Base-by-base conservation (phyloP, 2,113 vertebrate genomes). In the Ovis canadensis region DNA sequence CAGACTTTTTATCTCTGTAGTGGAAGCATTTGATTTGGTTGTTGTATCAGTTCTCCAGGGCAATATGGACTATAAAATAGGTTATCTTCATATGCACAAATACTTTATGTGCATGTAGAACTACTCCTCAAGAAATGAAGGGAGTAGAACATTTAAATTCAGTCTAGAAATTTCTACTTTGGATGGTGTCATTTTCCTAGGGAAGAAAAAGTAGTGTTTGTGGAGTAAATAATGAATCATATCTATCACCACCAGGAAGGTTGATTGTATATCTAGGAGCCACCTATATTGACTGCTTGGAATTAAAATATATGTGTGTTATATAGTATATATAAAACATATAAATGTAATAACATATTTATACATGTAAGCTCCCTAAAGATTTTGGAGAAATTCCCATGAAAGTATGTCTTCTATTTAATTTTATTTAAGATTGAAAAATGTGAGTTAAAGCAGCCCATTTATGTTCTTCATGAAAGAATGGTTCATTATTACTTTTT, bases 31-130 rank as follows among this genome's bases (percentile, higher is more conserved):
- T 95, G 29, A 83, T 95, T 59, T 97, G 88, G 40, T 17, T 23
- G 10, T 43, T 14, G 55, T 45, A 50, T 14, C 57, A 11, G 15
- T 86, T 96, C 31, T 94, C 85, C 4, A 31, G 91, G 60, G n/a
- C 77, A 88, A 83, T 94, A 57, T 33, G 82, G 31, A 45, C 77
- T 95, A 40, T 94, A 16, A 85, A 97, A 96, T 7, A 83, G 74
- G 60, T 64, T 86, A 95, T 90, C 94, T 91, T 77, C 90, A 27
- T 83, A 83, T 64, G 25, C 90, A 87, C 91, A 90, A 95, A 96
- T 87, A 92, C 45, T 94, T 93, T 93, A 91, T 80, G 81, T 92
- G 89, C 54, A 92, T 40, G 94, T 91, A 87, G 89, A 88, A 96
- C 62, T 92, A 88, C 21, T 91, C 36, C 16, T 94, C 60, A 96